phyloP scores from a whole-genome alignment of 2,113 vertebrate species.

The Plotosus lineatus region DNA sequence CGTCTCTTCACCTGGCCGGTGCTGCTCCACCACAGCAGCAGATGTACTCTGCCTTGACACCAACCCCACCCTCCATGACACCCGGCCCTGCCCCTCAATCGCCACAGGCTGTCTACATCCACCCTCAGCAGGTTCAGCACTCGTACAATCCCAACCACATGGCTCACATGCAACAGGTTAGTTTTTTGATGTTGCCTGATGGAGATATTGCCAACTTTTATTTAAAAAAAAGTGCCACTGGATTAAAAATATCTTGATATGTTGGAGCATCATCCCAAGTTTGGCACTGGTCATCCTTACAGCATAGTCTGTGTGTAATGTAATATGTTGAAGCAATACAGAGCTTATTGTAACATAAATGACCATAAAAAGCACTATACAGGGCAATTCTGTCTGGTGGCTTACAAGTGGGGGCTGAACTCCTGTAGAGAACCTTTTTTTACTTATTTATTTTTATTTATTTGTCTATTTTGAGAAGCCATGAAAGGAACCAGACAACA shows the following conservation, averaged over 20 bases:
- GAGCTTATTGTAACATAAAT: too few relatives aligned
- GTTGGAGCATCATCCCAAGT: too few relatives aligned
- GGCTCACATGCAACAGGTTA: conserved; percentile 96
- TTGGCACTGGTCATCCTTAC: too few relatives aligned
- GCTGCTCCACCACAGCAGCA: conserved; percentile 85
- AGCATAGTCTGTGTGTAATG: too few relatives aligned
- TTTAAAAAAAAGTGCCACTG: background rate
- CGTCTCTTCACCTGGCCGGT: conserved; percentile 90
- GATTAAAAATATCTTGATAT: background rate
- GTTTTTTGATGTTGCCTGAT: conserved; percentile 33
- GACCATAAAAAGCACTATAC: too few relatives aligned
- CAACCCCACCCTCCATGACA: conserved; percentile 94
- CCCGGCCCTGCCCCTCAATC: conserved; percentile 95
- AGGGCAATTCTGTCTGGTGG: too few relatives aligned
- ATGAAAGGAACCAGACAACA: too few relatives aligned
- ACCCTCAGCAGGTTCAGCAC: conserved; percentile 94
- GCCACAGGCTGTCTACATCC: conserved; percentile 95
- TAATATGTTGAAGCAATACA: too few relatives aligned
- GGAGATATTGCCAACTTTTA: background rate
- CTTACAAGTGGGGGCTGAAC: too few relatives aligned
- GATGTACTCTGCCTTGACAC: conserved; percentile 91
- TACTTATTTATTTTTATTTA: too few relatives aligned
- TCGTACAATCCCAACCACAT: conserved; percentile 94
- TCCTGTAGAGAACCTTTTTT: too few relatives aligned
- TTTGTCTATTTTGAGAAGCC: too few relatives aligned